A percentile compares a stretch with the other conserved stretches of the same genome.
phyloP scores from a whole-genome alignment of 2,797 vertebrate species.

The Anableps anableps region DNA sequence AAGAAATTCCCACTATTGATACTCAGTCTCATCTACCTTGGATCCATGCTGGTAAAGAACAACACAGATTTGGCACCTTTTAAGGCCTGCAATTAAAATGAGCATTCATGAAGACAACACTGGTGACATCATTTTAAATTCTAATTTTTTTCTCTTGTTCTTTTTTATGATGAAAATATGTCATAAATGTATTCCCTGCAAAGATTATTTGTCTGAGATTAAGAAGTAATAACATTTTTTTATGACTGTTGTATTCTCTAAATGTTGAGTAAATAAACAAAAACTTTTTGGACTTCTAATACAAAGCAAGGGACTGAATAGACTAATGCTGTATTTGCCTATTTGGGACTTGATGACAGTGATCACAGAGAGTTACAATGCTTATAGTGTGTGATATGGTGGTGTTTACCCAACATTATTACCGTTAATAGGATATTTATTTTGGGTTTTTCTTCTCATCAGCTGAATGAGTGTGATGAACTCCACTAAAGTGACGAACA shows the following conservation, averaged over 20 bases:
- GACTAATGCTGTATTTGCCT: background rate
- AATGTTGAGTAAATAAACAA: background rate
- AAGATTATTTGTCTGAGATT: background rate
- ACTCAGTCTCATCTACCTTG: too few relatives aligned
- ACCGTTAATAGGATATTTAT: conserved; percentile 64
- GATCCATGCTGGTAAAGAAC: too few relatives aligned
- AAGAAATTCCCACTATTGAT: too few relatives aligned
- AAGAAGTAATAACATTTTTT: background rate
- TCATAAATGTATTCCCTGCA: background rate
- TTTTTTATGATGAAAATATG: background rate
- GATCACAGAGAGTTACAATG: background rate
- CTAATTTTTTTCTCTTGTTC: background rate
- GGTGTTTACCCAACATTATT: conserved; percentile 64
- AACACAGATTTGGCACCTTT: too few relatives aligned
- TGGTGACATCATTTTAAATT: too few relatives aligned
- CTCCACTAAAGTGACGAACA: conserved; percentile 64
- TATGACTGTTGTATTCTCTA: background rate
- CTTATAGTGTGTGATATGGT: background rate
- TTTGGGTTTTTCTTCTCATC: conserved; percentile 61
- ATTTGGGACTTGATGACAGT: background rate
- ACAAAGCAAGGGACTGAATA: background rate
- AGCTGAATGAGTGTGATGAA: conserved; percentile 68
- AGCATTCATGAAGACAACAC: too few relatives aligned
- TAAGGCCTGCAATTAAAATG: too few relatives aligned
- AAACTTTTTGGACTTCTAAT: background rate